A percentile compares a stretch with the other conserved stretches of the same genome.
Evolutionary conservation across 1,140 invertebrate genomes (phyloP).

Genomic region (Hyposmocoma kahamanoa): DNA sequence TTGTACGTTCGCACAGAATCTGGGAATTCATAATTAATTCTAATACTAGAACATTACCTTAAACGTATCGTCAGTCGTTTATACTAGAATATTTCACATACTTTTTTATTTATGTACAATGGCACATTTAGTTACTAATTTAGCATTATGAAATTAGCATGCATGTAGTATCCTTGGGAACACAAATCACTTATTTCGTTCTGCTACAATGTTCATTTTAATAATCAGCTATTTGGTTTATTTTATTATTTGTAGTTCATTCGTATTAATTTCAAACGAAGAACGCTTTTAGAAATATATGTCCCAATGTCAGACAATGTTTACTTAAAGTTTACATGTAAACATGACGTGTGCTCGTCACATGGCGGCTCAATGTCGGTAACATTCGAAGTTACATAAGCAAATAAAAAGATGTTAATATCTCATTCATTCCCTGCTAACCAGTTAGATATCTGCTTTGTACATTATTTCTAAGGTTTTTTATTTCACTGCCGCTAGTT

Average conservation of each 20-base stretch:
- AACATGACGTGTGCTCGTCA: slow-evolving; percentile 7
- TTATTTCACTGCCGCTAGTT: not conserved
- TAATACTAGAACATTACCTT: no score
- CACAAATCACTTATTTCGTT: slow-evolving; percentile 38
- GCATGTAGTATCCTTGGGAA: slow-evolving; percentile 46
- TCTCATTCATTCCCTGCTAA: not conserved
- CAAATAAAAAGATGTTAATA: slow-evolving; percentile 14
- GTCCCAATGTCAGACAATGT: slow-evolving; percentile 36
- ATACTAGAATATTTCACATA: slow-evolving; percentile 27
- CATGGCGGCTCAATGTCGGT: slow-evolving; percentile 24
- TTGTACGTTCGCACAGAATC: no score
- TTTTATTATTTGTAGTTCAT: not conserved
- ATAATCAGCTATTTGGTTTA: slow-evolving; percentile 24
- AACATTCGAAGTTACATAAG: slow-evolving; percentile 15
- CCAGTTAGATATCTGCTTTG: not conserved
- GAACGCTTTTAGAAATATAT: no score
- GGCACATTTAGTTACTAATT: slow-evolving; percentile 45
- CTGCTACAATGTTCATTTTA: slow-evolving; percentile 42
- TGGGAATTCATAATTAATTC: no score
- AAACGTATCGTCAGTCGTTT: slow-evolving; percentile 22
- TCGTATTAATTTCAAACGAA: not conserved
- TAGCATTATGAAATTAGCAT: slow-evolving; percentile 52
- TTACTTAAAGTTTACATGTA: slow-evolving; percentile 26
- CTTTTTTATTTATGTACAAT: slow-evolving; percentile 41
- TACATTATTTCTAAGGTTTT: not conserved